phyloP scores from a whole-genome alignment of 2,888 invertebrate species.

The Malthinus seriepunctatus region DNA sequence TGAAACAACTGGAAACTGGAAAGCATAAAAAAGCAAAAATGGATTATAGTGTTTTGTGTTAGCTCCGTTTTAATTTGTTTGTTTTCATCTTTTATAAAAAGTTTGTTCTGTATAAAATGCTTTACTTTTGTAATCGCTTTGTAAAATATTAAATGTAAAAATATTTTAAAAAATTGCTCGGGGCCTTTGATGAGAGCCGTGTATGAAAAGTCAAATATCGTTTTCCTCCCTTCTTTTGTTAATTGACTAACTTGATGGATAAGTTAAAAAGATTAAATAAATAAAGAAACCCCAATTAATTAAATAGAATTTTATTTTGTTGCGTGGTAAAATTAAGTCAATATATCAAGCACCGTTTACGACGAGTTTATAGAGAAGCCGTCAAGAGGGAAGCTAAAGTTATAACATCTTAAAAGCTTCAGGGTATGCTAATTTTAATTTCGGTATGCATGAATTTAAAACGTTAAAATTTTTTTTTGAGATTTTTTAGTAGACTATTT shows the following conservation, averaged over 20 bases:
- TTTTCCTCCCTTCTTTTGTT: too few relatives aligned
- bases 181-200: background rate
- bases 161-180: constrained; percentile 9
- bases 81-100: constrained; percentile 16
- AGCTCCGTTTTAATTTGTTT: constrained; percentile 41
- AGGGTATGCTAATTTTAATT: constrained; percentile 34
- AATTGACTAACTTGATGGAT: too few relatives aligned
- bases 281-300: constrained; percentile 6
- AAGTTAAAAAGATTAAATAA: too few relatives aligned
- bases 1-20: constrained; percentile 37
- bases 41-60: constrained; percentile 31
- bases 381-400: constrained; percentile 13
- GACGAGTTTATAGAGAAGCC: constrained; percentile 12
- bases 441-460: constrained; percentile 34
- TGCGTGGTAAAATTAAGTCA: constrained; percentile 15
- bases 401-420: constrained; percentile 24
- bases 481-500: constrained; percentile 11
- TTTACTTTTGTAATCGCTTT: constrained; percentile 20
- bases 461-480: constrained; percentile 18
- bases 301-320: constrained; percentile 15
- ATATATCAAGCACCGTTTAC: constrained; percentile 21
- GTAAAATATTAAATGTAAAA: constrained; percentile 18
- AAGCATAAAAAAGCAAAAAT: constrained; percentile 36
- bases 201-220: background rate
- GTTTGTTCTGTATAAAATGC: constrained; percentile 18